A percentile compares a stretch with the other conserved stretches of the same genome.
Conservation (phyloP, 2,888 invertebrate species). For the Ellobium chinense region DNA sequence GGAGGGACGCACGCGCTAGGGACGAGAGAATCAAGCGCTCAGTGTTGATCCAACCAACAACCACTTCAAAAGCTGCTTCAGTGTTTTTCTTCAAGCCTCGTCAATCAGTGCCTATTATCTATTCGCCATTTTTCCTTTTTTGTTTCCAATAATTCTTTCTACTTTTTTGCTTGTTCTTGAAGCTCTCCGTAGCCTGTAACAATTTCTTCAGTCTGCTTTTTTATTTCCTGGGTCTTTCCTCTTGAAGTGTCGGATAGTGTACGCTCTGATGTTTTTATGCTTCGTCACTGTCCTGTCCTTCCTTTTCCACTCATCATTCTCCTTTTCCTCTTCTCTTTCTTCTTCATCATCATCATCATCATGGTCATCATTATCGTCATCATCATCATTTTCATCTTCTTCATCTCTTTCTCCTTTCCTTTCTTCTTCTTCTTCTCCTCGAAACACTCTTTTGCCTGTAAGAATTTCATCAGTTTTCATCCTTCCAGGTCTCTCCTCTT, state of each 20-base stretch:
- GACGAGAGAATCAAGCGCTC: background rate
- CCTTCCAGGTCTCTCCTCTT: too few relatives aligned
- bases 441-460: too few relatives aligned
- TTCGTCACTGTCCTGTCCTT: background rate
- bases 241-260: too few relatives aligned
- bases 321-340: slow-evolving; percentile 3
- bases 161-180: too few relatives aligned
- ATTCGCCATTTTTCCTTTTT: too few relatives aligned
- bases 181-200: too few relatives aligned
- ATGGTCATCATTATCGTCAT: background rate
- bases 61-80: background rate
- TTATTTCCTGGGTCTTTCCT: too few relatives aligned
- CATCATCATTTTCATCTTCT: background rate
- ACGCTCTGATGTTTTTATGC: too few relatives aligned
- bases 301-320: background rate
- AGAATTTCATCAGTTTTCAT: too few relatives aligned
- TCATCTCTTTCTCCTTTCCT: background rate
- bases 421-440: background rate
- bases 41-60: background rate
- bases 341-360: too few relatives aligned
- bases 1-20: background rate
- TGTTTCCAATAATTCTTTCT: too few relatives aligned
- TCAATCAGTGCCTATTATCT: background rate
- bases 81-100: background rate
- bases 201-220: too few relatives aligned